phyloP scores from a whole-genome alignment of 2,113 vertebrate species.

The Sinocyclocheilus rhinocerous region DNA sequence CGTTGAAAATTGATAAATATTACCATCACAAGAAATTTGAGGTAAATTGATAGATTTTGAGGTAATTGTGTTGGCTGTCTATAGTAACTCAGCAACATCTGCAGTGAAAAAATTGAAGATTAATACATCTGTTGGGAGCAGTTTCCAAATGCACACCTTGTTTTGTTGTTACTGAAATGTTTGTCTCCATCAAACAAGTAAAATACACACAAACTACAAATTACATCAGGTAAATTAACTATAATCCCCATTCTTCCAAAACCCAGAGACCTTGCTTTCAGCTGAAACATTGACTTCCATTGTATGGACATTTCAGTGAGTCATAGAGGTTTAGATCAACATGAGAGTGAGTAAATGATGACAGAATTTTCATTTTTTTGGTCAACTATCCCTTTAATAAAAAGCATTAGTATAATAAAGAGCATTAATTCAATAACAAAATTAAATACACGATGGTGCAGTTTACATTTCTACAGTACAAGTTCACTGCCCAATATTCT shows the following conservation, averaged over 20 bases:
- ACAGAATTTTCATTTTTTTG: not conserved
- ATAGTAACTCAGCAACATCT: not conserved
- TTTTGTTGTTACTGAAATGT: not conserved
- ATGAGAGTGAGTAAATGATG: not conserved
- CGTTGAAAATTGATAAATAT: not conserved
- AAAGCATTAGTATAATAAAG: not conserved
- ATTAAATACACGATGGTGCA: not conserved
- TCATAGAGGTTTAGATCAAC: not conserved
- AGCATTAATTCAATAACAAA: not conserved
- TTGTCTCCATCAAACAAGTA: not conserved
- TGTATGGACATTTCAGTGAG: not conserved
- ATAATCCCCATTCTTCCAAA: not conserved
- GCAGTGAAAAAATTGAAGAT: not conserved
- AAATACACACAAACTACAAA: not conserved
- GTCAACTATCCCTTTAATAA: not conserved
- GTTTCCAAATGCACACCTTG: not conserved
- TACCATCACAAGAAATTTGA: not conserved
- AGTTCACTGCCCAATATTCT: not conserved
- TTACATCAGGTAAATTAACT: not conserved
- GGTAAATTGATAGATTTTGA: not conserved
- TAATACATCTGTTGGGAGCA: conserved; percentile 7
- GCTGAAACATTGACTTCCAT: not conserved
- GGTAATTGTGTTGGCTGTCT: not conserved
- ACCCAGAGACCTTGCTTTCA: not conserved
- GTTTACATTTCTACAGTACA: not conserved